Conservation (phyloP, 37 sponge, comb jelly and placozoan species). For the Cladorhizidae sp. region DNA sequence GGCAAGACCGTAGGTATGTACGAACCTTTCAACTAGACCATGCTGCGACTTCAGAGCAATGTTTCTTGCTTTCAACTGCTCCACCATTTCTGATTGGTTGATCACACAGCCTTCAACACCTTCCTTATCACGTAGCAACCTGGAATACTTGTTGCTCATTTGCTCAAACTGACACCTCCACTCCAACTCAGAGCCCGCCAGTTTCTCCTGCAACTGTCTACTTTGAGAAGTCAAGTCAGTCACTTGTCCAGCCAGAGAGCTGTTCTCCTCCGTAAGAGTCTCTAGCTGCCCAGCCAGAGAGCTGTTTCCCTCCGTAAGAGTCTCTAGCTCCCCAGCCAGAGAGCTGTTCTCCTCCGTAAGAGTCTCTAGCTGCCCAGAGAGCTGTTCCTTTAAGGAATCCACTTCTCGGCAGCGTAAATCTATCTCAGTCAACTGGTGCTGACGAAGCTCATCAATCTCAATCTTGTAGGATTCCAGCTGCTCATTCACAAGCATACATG, state of each 20-base stretch:
- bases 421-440: conserved; percentile 21
- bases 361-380: conserved; percentile 7
- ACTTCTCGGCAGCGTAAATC: conserved; percentile 17
- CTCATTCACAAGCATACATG: neutral
- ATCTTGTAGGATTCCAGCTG: neutral
- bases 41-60: neutral
- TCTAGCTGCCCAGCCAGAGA: neutral
- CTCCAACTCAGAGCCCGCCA: neutral
- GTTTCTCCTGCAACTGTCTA: neutral
- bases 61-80: conserved; percentile 1
- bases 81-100: neutral
- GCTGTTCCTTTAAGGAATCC: conserved; percentile 15
- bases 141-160: neutral
- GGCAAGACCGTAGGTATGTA: neutral
- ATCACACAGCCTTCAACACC: neutral
- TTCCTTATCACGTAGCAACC: neutral
- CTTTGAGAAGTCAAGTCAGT: neutral
- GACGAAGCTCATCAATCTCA: conserved; percentile 10
- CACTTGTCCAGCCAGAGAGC: neutral
- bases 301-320: too few relatives aligned
- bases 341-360: conserved; percentile 24
- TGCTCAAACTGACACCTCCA: neutral
- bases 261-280: too few relatives aligned
- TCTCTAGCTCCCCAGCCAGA: neutral
- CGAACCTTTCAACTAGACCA: neutral